Percentiles rank a stretch among this genome's conserved stretches.
phyloP scores from a whole-genome alignment of 2,113 vertebrate genomes.

The Myrmecobius fasciatus region DNA sequence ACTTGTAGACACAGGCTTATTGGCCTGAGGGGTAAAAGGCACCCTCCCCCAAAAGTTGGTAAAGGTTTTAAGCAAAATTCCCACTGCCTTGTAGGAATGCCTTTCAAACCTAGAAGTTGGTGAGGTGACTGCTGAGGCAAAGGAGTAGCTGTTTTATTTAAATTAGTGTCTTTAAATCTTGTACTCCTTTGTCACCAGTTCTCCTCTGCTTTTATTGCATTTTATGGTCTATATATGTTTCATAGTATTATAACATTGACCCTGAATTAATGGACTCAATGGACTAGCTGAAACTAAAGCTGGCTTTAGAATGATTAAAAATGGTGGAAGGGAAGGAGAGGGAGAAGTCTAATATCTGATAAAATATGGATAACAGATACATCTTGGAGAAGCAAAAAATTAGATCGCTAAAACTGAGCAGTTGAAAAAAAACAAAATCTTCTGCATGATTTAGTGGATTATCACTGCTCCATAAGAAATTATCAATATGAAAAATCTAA shows the following conservation, averaged over 20 bases:
- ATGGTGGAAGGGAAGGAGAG: not conserved
- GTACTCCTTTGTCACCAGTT: not conserved
- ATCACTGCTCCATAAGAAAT: no score
- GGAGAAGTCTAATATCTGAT: no score
- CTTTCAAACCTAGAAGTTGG: not conserved
- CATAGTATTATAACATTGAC: not conserved
- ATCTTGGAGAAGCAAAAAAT: no score
- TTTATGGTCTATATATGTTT: not conserved
- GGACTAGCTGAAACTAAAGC: not conserved
- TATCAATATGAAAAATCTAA: no score
- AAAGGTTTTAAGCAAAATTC: not conserved
- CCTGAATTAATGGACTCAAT: not conserved
- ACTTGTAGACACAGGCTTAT: not conserved
- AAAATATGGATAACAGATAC: no score
- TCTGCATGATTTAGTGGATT: no score
- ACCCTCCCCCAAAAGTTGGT: not conserved
- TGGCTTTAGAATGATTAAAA: not conserved
- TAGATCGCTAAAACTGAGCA: no score
- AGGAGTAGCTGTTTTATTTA: not conserved
- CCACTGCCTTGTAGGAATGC: not conserved
- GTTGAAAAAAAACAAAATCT: no score
- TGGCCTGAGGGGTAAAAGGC: not conserved
- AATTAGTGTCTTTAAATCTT: not conserved
- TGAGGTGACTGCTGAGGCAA: not conserved
- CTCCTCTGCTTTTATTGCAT: not conserved